Evolutionary conservation across 2,797 vertebrate species (phyloP).

Genomic region (Poeciliopsis presidionis): DNA sequence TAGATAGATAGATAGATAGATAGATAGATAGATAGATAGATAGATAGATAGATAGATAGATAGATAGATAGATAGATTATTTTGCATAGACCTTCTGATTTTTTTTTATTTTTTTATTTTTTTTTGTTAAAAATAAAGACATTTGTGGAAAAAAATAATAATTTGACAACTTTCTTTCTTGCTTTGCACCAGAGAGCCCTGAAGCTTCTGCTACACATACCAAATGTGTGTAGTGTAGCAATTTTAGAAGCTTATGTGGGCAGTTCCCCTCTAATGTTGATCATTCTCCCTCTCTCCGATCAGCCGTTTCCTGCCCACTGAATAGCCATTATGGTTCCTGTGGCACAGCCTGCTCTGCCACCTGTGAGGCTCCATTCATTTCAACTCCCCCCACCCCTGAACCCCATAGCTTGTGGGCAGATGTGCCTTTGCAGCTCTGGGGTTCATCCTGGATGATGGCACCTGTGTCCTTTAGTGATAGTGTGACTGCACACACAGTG

Average conservation of each 20-base stretch:
- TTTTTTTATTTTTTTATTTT: too few relatives aligned
- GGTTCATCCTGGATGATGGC: conserved; percentile 63
- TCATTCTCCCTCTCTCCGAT: conserved; percentile 11
- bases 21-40: neutral
- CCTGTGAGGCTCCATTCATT: conserved; percentile 46
- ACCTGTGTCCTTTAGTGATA: conserved; percentile 60
- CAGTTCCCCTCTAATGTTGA: conserved; percentile 18
- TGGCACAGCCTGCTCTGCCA: conserved; percentile 68
- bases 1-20: too few relatives aligned
- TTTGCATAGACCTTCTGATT: too few relatives aligned
- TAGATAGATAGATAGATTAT: neutral
- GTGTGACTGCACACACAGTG: conserved; percentile 68
- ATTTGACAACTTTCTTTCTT: conserved; percentile 4
- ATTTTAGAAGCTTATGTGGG: conserved; percentile 5
- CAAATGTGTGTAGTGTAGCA: conserved; percentile 11
- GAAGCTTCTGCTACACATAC: conserved; percentile 5
- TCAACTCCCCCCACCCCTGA: conserved; percentile 33
- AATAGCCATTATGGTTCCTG: conserved; percentile 77
- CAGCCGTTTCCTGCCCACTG: conserved; percentile 62
- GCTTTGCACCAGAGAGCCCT: conserved; percentile 8
- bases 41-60: too few relatives aligned
- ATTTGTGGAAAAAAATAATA: too few relatives aligned
- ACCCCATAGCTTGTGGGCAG: conserved; percentile 59
- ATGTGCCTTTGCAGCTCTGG: conserved; percentile 69
- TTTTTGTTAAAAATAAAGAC: too few relatives aligned